Evolutionary conservation across 2,113 vertebrate genomes (phyloP), one percentile per base, ranked within the genome.

Genomic region (Mus pahari): DNA sequence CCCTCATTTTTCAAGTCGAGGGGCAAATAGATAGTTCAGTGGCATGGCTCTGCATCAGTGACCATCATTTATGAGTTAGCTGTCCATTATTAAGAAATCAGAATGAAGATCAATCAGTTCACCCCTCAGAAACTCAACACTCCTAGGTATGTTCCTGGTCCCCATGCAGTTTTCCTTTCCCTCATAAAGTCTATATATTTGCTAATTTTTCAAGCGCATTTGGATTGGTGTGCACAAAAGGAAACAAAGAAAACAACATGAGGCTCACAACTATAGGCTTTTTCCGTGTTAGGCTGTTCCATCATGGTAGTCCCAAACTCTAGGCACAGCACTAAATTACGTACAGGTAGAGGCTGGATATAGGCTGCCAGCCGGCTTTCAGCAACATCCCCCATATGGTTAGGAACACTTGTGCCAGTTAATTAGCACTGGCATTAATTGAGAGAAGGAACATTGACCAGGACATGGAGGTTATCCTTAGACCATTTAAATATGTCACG

Each of bases 351-450:
- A 2, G 66, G 86, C 73, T 96, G 91, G 11, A 91, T 55, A 28
- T 64, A 96, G 96, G 28, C 96, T 97, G 95, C 95, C 98, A 98
- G 98, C 96, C 97, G 68, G 97, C 96, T 98, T 98, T 96, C 97
- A 96, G 97, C 96, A 98, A 93, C 97, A 97, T 96, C 97, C 97
- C 95, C 78, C 97, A 93, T 95, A 98, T 0, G 90, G 97, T 98
- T 97, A 96, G 92, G 73, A 97, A 98, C 93, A 91, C 95, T 97
- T 12, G 0, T 98, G 98, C 98, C 98, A 98, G 93, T 98, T 98
- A 98, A 98, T 98, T 98, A 98, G 97, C 96, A 97, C 95, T 86
- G 94, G 97, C 97, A 98, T 98, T 98, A 98, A 98, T 98, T 0
- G 5, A 97, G 98, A 97, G 95, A 98, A 98, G 82, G 97, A 98